Evolutionary conservation across 1,140 invertebrate species (phyloP), one percentile per base, ranked within the genome.

Genomic region (Amphibalanus amphitrite): DNA sequence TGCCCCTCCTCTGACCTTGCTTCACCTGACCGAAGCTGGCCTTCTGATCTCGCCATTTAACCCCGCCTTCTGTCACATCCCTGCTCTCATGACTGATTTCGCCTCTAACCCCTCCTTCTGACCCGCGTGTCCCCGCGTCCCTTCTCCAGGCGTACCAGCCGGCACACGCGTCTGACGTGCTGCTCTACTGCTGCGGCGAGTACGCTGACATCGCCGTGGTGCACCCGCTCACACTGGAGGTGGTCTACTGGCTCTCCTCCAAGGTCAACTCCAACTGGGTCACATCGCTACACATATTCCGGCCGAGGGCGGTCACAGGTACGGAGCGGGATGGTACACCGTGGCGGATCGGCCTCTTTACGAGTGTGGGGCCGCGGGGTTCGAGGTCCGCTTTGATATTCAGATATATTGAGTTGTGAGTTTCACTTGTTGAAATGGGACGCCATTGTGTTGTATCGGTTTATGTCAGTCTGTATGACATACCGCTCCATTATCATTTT

Each of bases 261-360:
- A 88, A 92, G 79, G 90, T 97, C 59, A 94, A 95, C 80, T 94
- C 96, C 0, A 96, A 99, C 78, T 99, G 97, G 96, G 95, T 99
- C 75, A 94, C 91, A 78, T 92, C 96, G 69, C 85, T 98, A 70
- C 93, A 97, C 81, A 90, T 95, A 70, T 82, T 98, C 28, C 83
- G 91, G 73, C 94, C 95, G 72, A 59, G 23, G 47, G 47, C 47
- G 47, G 47, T 59, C 13, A 23, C 47, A 6, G 47, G 47, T 59
- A 38, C 33, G 33, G 15, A 90, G 67, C 67, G 75, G 28, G 73
- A 75, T 38, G 75, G 75, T 67, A 88, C 93, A 77, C 89, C 91
- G n/a, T n/a, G n/a, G 38, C 38, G 38, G 38, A 38, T 17, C 38
- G 17, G 38, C 6, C 38, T 6, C 38, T 38, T 6, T 17, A 38